Percentiles rank a stretch among this genome's conserved stretches.
Conservation (phyloP, 2,797 vertebrate species). For the Diplodus sargus region DNA sequence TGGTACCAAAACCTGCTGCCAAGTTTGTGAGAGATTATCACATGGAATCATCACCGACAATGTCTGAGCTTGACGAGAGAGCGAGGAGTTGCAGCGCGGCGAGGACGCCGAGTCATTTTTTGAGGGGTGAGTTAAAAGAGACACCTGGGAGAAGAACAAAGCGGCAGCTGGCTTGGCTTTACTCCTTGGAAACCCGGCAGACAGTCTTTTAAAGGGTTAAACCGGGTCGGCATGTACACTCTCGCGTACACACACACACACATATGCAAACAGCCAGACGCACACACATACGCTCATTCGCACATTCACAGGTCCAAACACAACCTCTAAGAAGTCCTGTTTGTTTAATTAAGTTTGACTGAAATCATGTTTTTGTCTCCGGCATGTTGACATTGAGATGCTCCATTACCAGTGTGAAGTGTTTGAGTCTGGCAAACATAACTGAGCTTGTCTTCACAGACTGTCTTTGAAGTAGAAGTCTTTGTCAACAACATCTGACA, state of each 20-base stretch:
- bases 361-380: constrained; percentile 35
- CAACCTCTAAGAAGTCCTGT: background rate
- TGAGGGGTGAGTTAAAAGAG: constrained; percentile 60
- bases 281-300: too few relatives aligned
- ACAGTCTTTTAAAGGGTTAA: constrained; percentile 67
- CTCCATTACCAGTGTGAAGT: constrained; percentile 4
- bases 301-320: constrained; percentile 32
- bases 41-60: background rate
- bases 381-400: constrained; percentile 33
- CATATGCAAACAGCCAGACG: too few relatives aligned
- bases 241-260: background rate
- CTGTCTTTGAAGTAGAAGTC: background rate
- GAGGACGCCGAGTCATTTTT: constrained; percentile 6
- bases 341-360: constrained; percentile 29
- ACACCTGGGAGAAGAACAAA: constrained; percentile 74
- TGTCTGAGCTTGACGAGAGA: background rate
- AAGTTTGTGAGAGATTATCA: background rate
- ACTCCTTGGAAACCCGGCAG: constrained; percentile 47
- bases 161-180: constrained; percentile 72
- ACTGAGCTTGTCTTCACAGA: constrained; percentile 6
- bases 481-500: background rate
- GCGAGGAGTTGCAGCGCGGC: background rate
- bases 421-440: background rate
- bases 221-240: constrained; percentile 51
- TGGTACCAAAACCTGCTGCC: too few relatives aligned